These are phyloP conservation scores for Gastracanthus pulcherrimus DNA, from an alignment of 2,888 invertebrate species.

Conservation along the genomic window DNA sequence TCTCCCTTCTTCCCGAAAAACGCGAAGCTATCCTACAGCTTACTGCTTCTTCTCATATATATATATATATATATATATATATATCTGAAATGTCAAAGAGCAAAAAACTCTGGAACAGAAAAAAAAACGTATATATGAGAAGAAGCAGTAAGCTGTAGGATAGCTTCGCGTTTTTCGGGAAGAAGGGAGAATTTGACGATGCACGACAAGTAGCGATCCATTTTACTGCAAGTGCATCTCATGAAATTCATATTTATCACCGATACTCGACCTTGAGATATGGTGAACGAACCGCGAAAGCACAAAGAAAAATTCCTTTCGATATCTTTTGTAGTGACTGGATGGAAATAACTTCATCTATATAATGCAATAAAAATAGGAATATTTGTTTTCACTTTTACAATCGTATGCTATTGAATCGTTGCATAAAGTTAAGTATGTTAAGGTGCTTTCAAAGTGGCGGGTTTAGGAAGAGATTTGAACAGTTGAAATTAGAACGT, in stretches of 20 bases:
- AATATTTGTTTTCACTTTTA: background rate
- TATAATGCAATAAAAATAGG: background rate
- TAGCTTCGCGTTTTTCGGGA: background rate
- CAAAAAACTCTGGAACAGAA: background rate
- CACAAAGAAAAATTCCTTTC: background rate
- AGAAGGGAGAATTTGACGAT: background rate
- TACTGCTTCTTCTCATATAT: background rate
- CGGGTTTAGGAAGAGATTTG: no score
- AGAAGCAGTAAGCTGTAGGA: background rate
- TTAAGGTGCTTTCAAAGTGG: no score
- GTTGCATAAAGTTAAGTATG: no score
- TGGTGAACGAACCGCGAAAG: background rate
- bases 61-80: background rate
- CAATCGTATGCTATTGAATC: no score
- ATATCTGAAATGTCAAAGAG: background rate
- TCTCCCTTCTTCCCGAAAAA: background rate
- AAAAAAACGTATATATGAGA: background rate
- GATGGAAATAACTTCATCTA: background rate
- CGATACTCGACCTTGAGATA: constrained; percentile 27
- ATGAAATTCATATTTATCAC: constrained; percentile 71
- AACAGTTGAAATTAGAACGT: no score
- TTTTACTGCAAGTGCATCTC: constrained; percentile 72
- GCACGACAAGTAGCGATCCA: constrained; percentile 64
- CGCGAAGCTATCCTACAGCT: background rate
- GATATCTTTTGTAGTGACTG: background rate